Conservation (phyloP, 1,140 invertebrate genomes). For the Cyphomyrmex costatus region DNA sequence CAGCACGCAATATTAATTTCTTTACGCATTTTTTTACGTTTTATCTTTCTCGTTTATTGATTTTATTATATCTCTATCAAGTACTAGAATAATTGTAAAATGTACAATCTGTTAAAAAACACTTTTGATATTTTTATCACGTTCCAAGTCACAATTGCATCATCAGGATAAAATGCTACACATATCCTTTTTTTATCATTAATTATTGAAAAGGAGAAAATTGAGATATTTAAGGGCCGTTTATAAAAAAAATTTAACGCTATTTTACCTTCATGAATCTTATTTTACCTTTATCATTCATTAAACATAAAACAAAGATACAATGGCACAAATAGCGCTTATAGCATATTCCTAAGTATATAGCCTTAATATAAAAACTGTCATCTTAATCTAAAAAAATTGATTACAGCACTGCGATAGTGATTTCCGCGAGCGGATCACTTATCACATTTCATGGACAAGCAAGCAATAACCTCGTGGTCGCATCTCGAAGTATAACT, state of each 20-base stretch:
- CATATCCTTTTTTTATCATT: background rate
- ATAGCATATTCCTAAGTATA: no score
- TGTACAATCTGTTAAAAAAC: background rate
- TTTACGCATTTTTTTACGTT: background rate
- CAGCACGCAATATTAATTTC: background rate
- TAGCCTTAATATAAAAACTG: background rate
- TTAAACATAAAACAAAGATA: no score
- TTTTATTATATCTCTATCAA: background rate
- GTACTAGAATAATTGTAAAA: background rate
- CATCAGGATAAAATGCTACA: background rate
- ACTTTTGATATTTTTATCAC: background rate
- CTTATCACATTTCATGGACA: slow-evolving; percentile 11
- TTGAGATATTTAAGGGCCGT: background rate
- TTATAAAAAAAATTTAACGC: no score
- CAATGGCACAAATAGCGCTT: no score
- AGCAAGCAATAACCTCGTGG: background rate
- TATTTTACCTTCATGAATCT: no score
- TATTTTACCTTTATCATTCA: no score
- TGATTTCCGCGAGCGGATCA: slow-evolving; percentile 11
- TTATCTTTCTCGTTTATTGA: background rate
- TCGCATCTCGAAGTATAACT: background rate
- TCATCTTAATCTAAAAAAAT: slow-evolving; percentile 32
- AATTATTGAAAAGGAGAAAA: background rate
- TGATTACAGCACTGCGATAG: slow-evolving; percentile 39
- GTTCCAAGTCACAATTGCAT: background rate